These are phyloP conservation scores for Catostomus latipinnis DNA, from an alignment of 2,797 vertebrate genomes.

Conservation along the genomic window DNA sequence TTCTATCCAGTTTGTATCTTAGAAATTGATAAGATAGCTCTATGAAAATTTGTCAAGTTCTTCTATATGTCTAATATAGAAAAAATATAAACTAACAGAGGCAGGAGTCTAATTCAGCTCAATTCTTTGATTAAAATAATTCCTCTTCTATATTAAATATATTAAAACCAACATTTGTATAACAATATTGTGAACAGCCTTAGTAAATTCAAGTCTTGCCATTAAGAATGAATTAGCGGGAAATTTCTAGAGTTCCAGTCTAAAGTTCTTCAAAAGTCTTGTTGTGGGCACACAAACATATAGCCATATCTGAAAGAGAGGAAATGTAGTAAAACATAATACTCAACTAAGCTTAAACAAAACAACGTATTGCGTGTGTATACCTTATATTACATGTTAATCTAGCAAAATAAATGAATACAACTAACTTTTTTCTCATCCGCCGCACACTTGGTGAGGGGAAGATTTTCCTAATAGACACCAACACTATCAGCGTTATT, in stretches of 20 bases:
- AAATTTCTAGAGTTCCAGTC: no score
- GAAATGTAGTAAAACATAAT: background rate
- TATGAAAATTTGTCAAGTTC: no score
- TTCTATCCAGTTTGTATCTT: conserved; percentile 26
- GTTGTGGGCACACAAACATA: no score
- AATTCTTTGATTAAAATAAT: no score
- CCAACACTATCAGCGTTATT: background rate
- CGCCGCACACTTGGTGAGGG: background rate
- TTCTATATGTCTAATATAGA: background rate
- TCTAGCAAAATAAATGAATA: background rate
- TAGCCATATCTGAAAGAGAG: no score
- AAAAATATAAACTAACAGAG: background rate
- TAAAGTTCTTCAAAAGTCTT: no score
- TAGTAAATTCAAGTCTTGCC: no score
- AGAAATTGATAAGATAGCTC: background rate
- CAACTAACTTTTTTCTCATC: background rate
- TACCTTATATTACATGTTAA: background rate
- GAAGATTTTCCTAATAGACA: background rate
- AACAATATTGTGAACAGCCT: no score
- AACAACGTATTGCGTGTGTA: background rate
- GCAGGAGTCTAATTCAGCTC: no score
- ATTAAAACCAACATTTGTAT: no score
- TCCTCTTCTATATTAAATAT: no score
- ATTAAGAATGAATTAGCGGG: no score
- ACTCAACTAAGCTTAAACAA: background rate